Conservation (phyloP, 2,888 invertebrate genomes). For the Mylabris sibirica region DNA sequence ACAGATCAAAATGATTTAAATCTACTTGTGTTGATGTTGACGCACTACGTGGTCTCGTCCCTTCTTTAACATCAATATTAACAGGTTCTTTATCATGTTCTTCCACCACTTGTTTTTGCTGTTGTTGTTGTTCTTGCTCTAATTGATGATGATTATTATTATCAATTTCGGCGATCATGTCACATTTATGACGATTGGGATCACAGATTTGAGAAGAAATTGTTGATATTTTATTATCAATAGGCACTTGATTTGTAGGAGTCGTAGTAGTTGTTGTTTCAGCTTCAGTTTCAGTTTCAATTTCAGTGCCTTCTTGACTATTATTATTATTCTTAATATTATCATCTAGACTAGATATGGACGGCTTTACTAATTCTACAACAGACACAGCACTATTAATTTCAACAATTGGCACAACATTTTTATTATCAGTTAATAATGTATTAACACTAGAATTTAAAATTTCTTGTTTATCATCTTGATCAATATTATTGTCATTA, state of each 20-base stretch:
- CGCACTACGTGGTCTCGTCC: conserved; percentile 73
- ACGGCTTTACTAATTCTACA: conserved; percentile 63
- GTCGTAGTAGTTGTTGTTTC: conserved; percentile 6
- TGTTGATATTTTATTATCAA: conserved; percentile 69
- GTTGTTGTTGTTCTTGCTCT: conserved; percentile 50
- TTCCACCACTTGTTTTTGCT: conserved; percentile 15
- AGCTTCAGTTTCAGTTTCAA: neutral
- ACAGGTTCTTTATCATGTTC: neutral
- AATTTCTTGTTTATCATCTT: conserved; percentile 34
- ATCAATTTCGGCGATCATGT: conserved; percentile 40
- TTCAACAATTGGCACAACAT: conserved; percentile 58
- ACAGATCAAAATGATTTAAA: conserved; percentile 81
- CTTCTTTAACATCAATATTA: conserved; percentile 16
- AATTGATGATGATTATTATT: conserved; percentile 21
- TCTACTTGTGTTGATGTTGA: conserved; percentile 86
- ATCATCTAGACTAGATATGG: conserved; percentile 59
- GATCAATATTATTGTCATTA: conserved; percentile 19
- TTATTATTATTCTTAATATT: conserved; percentile 40
- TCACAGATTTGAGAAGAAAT: conserved; percentile 79
- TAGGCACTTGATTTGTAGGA: conserved; percentile 47
- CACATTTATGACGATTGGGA: conserved; percentile 64
- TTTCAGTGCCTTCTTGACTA: conserved; percentile 29
- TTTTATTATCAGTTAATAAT: conserved; percentile 44
- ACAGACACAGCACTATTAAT: conserved; percentile 62
- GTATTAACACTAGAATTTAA: conserved; percentile 42